Evolutionary conservation across 2,113 vertebrate species (phyloP), one percentile per base, ranked within the genome.

Genomic region (Poeciliopsis prolifica): DNA sequence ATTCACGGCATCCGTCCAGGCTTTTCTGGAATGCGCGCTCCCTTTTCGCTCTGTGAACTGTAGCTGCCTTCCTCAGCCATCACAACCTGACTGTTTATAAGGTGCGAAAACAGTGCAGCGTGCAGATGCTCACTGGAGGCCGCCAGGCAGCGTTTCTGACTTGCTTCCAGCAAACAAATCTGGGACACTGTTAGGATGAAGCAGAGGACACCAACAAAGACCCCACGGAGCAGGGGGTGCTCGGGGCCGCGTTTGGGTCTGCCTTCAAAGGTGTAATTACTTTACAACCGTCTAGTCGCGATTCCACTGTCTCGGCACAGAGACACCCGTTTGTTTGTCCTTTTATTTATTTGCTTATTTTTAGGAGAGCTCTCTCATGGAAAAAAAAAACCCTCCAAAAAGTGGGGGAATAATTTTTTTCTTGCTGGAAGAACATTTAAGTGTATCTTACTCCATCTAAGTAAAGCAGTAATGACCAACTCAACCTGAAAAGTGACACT

Each of bases 271-370:
- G 94, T 94, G 88, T 91, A 98, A 98, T 98, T 95, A 95, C 94
- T 99, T 99, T 99, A 98, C 95, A 94, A 95, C 96, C 95, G 95
- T 96, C 95, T 94, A 95, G 90, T 93, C 93, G 93, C 96, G 96
- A 95, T 96, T 95, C 95, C 90, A 95, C 93, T 93, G 88, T 95
- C 94, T 93, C 91, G 90, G 92, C 93, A 94, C 94, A 94, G 93
- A 94, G 71, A 92, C 94, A 94, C 95, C 96, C 95, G 93, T 96
- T 95, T 96, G 95, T 71, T 95, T 94, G 93, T 65, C 95, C 69
- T 95, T 94, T 94, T 68, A 67, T 44, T 54, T 70, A 11, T 11
- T 10, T 35, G 9, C 10, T 37, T 37, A 11, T 37, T 37, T 31
- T 42, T 29, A 74, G 44, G 26, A 35, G 9, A 35, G 35, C 35